Evolutionary conservation across 1,140 invertebrate genomes (phyloP).

Genomic region (Cotesia chilonis): DNA sequence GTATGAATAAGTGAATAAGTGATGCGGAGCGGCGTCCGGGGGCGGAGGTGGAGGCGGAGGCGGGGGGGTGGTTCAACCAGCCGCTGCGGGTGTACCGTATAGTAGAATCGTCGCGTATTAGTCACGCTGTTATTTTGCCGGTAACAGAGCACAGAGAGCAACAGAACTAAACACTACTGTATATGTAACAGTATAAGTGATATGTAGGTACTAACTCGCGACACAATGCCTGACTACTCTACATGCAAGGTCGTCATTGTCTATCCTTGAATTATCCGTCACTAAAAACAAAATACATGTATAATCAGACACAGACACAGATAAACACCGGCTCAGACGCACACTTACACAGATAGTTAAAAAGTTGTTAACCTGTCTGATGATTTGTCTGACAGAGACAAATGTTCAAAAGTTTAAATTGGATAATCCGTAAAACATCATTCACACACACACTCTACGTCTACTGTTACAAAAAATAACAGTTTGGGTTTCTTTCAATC

Average conservation of each 20-base stretch:
- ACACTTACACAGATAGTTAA: background rate
- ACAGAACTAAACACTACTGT: background rate
- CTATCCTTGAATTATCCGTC: constrained; percentile 23
- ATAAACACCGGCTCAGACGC: too few species aligned
- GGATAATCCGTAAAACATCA: too few species aligned
- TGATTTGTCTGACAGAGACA: background rate
- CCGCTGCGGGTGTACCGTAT: too few species aligned
- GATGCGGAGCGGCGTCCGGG: background rate
- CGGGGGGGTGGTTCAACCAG: background rate
- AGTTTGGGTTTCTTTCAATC: constrained; percentile 15
- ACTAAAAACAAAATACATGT: background rate
- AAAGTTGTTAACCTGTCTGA: constrained; percentile 12
- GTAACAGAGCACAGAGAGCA: too few species aligned
- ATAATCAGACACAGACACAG: too few species aligned
- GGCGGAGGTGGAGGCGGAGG: background rate
- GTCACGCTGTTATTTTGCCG: constrained; percentile 26
- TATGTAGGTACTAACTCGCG: constrained; percentile 15
- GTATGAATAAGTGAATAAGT: constrained; percentile 11
- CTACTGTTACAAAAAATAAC: background rate
- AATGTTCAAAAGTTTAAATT: background rate
- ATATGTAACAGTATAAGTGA: background rate
- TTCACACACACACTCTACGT: too few species aligned
- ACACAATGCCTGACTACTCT: constrained; percentile 35
- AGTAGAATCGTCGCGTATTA: constrained; percentile 20
- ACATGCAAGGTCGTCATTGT: constrained; percentile 27